Evolutionary conservation across 2,888 invertebrate genomes (phyloP).

Genomic region (Cynaeus angustus): DNA sequence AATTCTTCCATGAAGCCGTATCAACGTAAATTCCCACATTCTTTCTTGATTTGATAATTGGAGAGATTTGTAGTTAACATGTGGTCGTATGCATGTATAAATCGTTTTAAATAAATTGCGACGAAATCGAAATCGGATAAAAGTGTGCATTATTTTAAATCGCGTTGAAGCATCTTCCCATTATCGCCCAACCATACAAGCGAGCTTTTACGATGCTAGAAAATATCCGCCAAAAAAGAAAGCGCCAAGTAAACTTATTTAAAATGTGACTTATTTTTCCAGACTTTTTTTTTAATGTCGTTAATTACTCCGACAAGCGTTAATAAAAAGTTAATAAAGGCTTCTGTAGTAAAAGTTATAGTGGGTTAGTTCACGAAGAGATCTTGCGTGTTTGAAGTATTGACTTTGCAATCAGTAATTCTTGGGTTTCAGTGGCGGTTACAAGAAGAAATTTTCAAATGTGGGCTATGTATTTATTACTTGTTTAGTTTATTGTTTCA

Average conservation of each 20-base stretch:
- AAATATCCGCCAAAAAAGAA: conserved; percentile 5
- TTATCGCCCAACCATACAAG: conserved; percentile 7
- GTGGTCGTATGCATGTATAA: conserved; percentile 20
- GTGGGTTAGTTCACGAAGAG: conserved; percentile 14
- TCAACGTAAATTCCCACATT: neutral
- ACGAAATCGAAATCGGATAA: conserved; percentile 42
- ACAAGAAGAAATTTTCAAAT: neutral
- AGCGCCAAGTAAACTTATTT: neutral
- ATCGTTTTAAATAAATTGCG: conserved; percentile 27
- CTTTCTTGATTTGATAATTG: conserved; percentile 26
- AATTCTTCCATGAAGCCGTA: conserved; percentile 32
- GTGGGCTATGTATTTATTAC: neutral
- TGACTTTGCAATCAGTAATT: conserved; percentile 42
- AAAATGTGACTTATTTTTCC: too few relatives aligned
- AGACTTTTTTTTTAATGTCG: too few relatives aligned
- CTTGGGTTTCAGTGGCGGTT: conserved; percentile 2
- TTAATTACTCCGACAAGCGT: too few relatives aligned
- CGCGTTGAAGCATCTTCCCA: conserved; percentile 18
- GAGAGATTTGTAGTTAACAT: conserved; percentile 25
- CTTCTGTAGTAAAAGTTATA: neutral
- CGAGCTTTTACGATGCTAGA: conserved; percentile 12
- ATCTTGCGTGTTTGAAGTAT: conserved; percentile 30
- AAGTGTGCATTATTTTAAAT: conserved; percentile 25
- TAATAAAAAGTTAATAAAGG: too few relatives aligned
- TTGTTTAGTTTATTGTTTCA: too few relatives aligned